Percentiles rank a stretch among this genome's conserved stretches.
phyloP scores from a whole-genome alignment of 2,113 vertebrate genomes.

The Meles meles region DNA sequence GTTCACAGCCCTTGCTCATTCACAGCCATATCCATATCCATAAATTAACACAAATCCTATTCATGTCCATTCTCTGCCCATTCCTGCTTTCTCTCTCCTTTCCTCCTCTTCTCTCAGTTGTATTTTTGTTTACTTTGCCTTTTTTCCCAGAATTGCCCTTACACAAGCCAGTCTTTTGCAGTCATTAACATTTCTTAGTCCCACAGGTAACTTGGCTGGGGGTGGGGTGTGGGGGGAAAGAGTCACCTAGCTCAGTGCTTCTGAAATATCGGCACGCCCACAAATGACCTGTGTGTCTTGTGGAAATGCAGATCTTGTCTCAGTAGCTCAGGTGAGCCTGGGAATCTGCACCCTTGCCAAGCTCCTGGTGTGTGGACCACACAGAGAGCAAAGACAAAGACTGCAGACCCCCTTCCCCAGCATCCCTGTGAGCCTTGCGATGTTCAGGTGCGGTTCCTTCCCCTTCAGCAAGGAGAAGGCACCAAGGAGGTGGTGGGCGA shows the following conservation, averaged over 20 bases:
- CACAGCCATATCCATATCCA: background rate
- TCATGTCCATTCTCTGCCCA: background rate
- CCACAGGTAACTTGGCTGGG: background rate
- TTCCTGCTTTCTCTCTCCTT: background rate
- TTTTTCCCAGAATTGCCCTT: background rate
- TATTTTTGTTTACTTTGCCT: background rate
- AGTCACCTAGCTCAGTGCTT: background rate
- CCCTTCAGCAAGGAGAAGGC: background rate
- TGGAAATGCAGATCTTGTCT: background rate
- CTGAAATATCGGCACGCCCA: accelerated
- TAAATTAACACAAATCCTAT: background rate
- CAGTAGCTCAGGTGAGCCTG: background rate
- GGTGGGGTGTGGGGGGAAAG: no score
- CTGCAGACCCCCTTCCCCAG: background rate
- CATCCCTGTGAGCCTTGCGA: background rate
- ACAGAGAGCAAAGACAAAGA: no score
- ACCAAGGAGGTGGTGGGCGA: background rate
- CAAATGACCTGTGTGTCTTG: background rate
- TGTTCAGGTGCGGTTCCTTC: no score
- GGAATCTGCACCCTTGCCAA: background rate
- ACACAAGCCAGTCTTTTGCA: background rate
- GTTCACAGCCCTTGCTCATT: background rate
- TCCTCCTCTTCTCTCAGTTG: background rate
- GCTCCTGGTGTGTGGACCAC: no score
- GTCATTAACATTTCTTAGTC: background rate